Evolutionary conservation across 2,797 vertebrate species (phyloP), one percentile per base, ranked within the genome.

Genomic region (Crenuchus spilurus): DNA sequence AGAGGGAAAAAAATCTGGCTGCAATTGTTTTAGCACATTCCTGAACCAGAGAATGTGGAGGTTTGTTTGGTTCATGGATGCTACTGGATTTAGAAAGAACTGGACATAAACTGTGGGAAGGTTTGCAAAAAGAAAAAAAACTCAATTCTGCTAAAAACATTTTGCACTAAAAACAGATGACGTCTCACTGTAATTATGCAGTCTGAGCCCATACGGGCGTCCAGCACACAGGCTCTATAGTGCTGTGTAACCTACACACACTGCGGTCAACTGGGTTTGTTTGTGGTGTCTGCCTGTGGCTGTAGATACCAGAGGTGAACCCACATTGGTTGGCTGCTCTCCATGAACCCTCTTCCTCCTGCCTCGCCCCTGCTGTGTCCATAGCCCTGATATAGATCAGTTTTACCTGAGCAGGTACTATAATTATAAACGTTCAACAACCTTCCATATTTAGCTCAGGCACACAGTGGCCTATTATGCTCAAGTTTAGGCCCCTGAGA

Each of bases 291-390:
- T 75, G 66, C 41, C 42, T 33, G 44, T 77, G 64, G 63, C 30
- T 33, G 42, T 26, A 28, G 61, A 64, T 49, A 67, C 84, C 77
- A 91, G 88, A 88, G 90, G 90, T 89, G 86, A 91, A 87, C 82
- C 73, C 76, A 78, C 78, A 77, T 72, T 60, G 70, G 54, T 44
- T 42, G 37, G 4, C 41, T 67, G 65, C 57, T 69, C 58, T 65
- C 63, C 1, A 10, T 76, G 70, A 83, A 76, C 75, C n/a, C 24
- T 39, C n/a, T 35, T 10, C 33, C 39, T 20, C 20, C 0, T 22
- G 2, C 28, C 22, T 78, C 68, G 80, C 11, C 52, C 73, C 30
- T 74, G 70, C 83, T 80, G 74, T 79, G 77, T 41, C n/a, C 54
- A 4, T 55, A 44, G 13, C 30, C 1, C 30, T 35, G 30, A 20